Evolutionary conservation across 2,113 vertebrate species (phyloP), one percentile per base, ranked within the genome.

Genomic region (Ceratotherium simum): DNA sequence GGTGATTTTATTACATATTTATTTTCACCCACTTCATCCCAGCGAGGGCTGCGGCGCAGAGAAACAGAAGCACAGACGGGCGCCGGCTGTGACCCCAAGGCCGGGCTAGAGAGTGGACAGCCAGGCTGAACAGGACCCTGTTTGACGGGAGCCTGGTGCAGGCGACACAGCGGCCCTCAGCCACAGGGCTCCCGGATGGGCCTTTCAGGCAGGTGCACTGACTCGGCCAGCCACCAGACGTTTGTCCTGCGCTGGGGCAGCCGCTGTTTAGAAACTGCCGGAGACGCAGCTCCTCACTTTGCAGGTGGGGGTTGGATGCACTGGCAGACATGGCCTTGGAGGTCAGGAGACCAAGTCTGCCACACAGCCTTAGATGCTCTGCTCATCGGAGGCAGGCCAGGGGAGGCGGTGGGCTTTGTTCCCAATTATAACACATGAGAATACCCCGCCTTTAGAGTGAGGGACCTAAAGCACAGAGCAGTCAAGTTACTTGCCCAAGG

Each of bases 171-270:
- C 39, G 13, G 76, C n/a, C 56, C 36, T 48, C 0, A 4, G 75
- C 11, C 64, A 0, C 3, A 0, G 56, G 46, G 78, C 83, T 8
- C 13, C 9, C 1, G 0, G 1, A n/a, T 1, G 6, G 4, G 82
- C 16, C 13, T 58, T 69, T 46, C 5, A 0, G 33, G n/a, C 27
- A 33, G 65, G 51, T 0, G 8, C 42, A 1, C 42, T 0, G 51
- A 20, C 62, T 33, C 8, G 1, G 33, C 48, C 72, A 1, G 33
- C 39, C 76, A 8, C 67, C 18, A 2, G 72, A 31, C 25, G 3
- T 20, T 31, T 31, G 23, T 42, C n/a, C 92, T 27, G 2, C 12
- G 4, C 2, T 2, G n/a, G 78, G 29, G 3, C 13, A 23, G 78
- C 79, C 0, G 2, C 54, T 23, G 2, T 23, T 13, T 60, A 39